Conservation (phyloP, 2,888 invertebrate species). For the Heteromyza rotundicornis region DNA sequence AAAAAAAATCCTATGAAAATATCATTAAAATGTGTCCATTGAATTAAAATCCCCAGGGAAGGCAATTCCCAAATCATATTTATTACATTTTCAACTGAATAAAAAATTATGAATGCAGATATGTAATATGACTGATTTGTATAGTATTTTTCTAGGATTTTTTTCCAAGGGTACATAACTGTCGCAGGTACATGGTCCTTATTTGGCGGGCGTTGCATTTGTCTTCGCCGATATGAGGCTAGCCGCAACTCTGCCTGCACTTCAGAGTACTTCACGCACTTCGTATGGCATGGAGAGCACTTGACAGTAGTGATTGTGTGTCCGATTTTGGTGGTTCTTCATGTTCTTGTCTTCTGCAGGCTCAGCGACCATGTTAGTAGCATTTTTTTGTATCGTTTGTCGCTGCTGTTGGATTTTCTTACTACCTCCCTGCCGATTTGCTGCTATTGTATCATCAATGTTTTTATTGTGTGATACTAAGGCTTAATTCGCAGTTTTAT, state of each 20-base stretch:
- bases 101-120: too few relatives aligned
- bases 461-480: conserved; percentile 54
- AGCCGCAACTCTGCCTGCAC: conserved; percentile 50
- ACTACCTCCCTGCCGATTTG: conserved; percentile 56
- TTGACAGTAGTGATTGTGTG: background rate
- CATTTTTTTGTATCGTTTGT: conserved; percentile 44
- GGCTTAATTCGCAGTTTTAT: too few relatives aligned
- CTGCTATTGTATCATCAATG: conserved; percentile 52
- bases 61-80: too few relatives aligned
- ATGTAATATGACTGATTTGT: too few relatives aligned
- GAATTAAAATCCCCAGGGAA: too few relatives aligned
- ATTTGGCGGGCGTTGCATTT: conserved; percentile 47
- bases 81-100: too few relatives aligned
- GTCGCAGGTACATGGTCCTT: conserved; percentile 43
- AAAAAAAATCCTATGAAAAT: too few relatives aligned
- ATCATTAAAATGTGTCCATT: too few relatives aligned
- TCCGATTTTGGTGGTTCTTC: background rate
- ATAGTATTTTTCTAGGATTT: too few relatives aligned
- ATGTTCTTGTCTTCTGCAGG: conserved; percentile 28
- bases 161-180: conserved; percentile 35
- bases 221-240: conserved; percentile 49
- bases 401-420: conserved; percentile 54
- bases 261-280: conserved; percentile 49
- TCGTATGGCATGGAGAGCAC: conserved; percentile 45
- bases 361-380: conserved; percentile 44